Evolutionary conservation across 2,888 invertebrate genomes (phyloP).

Genomic region (Monochamus alternatus): DNA sequence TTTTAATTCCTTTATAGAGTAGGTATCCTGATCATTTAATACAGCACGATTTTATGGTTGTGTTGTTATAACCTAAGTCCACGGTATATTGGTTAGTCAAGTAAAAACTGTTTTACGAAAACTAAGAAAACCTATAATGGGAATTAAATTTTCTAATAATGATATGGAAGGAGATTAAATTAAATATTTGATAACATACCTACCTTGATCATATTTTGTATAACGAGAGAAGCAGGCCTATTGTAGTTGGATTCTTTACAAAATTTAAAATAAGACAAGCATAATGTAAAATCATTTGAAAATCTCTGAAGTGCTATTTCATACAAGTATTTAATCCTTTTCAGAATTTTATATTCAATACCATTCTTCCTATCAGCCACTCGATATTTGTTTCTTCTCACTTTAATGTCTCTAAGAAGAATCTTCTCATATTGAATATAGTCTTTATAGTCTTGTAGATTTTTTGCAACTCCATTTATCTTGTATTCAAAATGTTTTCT

Average conservation of each 20-base stretch:
- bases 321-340: slow-evolving; percentile 82
- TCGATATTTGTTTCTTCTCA: slow-evolving; percentile 75
- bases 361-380: slow-evolving; percentile 77
- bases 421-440: slow-evolving; percentile 83
- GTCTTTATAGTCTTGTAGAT: slow-evolving; percentile 80
- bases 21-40: too few species aligned
- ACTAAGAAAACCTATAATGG: too few species aligned
- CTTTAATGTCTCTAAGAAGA: slow-evolving; percentile 77
- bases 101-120: too few species aligned
- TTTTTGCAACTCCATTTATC: slow-evolving; percentile 79
- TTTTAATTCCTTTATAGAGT: too few species aligned
- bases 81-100: too few species aligned
- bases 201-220: slow-evolving; percentile 78
- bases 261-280: slow-evolving; percentile 86
- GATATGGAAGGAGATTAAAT: too few species aligned
- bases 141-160: too few species aligned
- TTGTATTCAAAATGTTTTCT: slow-evolving; percentile 83
- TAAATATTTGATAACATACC: slow-evolving; percentile 68
- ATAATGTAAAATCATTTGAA: slow-evolving; percentile 82
- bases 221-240: slow-evolving; percentile 74
- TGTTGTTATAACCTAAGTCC: too few species aligned
- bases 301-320: slow-evolving; percentile 80
- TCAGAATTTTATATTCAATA: slow-evolving; percentile 80
- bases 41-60: too few species aligned
- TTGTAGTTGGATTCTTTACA: slow-evolving; percentile 78